Base-by-base conservation (phyloP, 2,797 vertebrate genomes). In the Squalus acanthias region DNA sequence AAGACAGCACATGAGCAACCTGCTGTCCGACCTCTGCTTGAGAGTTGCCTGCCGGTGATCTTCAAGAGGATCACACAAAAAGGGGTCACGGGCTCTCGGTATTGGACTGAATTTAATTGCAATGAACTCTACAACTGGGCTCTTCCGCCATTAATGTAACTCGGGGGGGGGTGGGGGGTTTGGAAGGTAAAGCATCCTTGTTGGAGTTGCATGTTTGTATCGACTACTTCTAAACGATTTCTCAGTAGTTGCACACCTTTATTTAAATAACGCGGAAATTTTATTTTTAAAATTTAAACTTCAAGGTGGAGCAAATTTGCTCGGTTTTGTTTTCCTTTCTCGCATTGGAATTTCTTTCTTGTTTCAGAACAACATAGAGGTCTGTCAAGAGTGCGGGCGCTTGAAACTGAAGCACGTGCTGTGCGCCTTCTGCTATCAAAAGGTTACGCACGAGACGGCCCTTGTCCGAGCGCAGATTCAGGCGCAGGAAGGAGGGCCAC, bases 381-480 rank as follows among this genome's bases (percentile, higher is more conserved):
- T 98, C 0, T 99, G 99, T 97, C 98, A 97, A 8, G 98, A 99
- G 96, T 99, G 99, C 96, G 99, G 99, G 96, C 98, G 99, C 97
- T 96, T 99, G 97, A 99, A 99, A 97, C 98, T 98, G 98, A 99
- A 99, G 96, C 98, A 99, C 0, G 29, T 98, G 92, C 97, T 99
- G 96, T 99, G 99, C 97, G 98, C 98, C 96, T 98, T 98, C 97
- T 99, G 99, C 97, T 99, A 99, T 0, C 97, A 98, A 8, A 99
- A 99, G 93, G 98, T 99, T 74, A 96, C 97, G 96, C 98, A 96
- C 96, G 99, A 99, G 97, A 99, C 99, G 0, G 50, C 20, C 5
- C 96, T 97, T 96, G 98, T 99, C 96, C 98, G 98, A 95, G 95
- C 96, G 2, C 98, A 99, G 97, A 99, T 99, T 0, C 0, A 87